A percentile compares a stretch with the other conserved stretches of the same genome.
Conservation (phyloP, 2,888 invertebrate species). For the Orthosia incerta region DNA sequence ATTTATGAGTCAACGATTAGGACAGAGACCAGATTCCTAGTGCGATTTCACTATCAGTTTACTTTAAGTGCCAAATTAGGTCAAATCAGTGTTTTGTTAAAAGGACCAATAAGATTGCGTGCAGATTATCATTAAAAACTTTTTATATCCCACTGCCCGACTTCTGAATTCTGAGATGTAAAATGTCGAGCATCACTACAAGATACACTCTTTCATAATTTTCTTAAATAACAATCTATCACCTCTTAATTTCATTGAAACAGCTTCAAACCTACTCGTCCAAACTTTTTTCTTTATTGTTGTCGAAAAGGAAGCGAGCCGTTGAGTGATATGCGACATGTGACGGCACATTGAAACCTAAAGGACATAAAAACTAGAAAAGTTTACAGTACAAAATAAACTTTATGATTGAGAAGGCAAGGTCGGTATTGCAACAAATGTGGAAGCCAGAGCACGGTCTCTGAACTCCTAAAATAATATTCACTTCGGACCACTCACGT, state of each 20-base stretch:
- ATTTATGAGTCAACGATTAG: conserved; percentile 24
- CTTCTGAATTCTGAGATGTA: conserved; percentile 3
- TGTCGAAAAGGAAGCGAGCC: conserved; percentile 88
- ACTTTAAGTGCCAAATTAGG: conserved; percentile 17
- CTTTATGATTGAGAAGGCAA: conserved; percentile 76
- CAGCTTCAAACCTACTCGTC: conserved; percentile 69
- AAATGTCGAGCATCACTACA: conserved; percentile 24
- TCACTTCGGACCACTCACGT: conserved; percentile 87
- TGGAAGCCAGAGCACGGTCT: conserved; percentile 77
- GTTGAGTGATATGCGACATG: conserved; percentile 90
- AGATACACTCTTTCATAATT: conserved; percentile 8
- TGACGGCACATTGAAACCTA: conserved; percentile 76
- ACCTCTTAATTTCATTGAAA: conserved; percentile 76
- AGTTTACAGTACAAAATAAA: conserved; percentile 76
- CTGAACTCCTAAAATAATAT: conserved; percentile 90
- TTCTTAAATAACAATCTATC: conserved; percentile 63
- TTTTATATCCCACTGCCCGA: neutral
- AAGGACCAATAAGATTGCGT: conserved; percentile 22
- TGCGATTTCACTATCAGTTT: conserved; percentile 5
- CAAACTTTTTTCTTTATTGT: conserved; percentile 83
- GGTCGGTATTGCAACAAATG: conserved; percentile 73
- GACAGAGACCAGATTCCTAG: conserved; percentile 36
- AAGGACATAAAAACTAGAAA: conserved; percentile 76
- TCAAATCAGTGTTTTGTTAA: conserved; percentile 9
- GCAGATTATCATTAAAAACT: neutral